Evolutionary conservation across 1,140 invertebrate genomes (phyloP).

Genomic region (Orius insidiosus): DNA sequence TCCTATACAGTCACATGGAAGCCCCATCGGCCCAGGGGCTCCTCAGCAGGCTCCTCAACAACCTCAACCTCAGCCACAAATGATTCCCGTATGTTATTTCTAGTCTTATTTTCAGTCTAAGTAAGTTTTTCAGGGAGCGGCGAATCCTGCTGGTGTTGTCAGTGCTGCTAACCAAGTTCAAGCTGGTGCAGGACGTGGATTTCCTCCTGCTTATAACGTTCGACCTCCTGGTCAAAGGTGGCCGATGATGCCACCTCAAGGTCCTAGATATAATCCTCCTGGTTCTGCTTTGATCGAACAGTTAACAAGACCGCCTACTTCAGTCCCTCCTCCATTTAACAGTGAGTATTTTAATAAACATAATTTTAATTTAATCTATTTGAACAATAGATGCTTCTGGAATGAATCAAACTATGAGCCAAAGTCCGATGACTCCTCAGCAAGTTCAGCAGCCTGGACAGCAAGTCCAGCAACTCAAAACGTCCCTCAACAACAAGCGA

Average conservation of each 20-base stretch:
- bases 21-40: conserved; percentile 19
- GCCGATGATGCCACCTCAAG: conserved; percentile 18
- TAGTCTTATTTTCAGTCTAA: not conserved
- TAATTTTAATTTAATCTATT: not conserved
- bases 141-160: not conserved
- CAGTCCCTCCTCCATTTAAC: conserved; percentile 27
- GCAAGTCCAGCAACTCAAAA: conserved; percentile 26
- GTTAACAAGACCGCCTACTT: conserved; percentile 41
- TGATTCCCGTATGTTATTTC: conserved; percentile 4
- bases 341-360: conserved; percentile 26
- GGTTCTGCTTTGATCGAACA: conserved; percentile 46
- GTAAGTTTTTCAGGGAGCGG: not conserved
- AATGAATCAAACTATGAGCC: not conserved
- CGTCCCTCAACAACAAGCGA: conserved; percentile 7
- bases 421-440: conserved; percentile 15
- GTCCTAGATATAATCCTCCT: conserved; percentile 17
- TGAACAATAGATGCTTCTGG: not conserved
- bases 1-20: conserved; percentile 37
- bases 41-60: conserved; percentile 17
- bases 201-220: not conserved
- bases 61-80: conserved; percentile 13
- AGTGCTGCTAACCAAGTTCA: not conserved
- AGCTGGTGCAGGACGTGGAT: conserved; percentile 3
- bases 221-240: conserved; percentile 5
- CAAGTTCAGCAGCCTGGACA: conserved; percentile 25